Conservation (phyloP, 2,888 invertebrate species). For the Reticulitermes lucifugus region DNA sequence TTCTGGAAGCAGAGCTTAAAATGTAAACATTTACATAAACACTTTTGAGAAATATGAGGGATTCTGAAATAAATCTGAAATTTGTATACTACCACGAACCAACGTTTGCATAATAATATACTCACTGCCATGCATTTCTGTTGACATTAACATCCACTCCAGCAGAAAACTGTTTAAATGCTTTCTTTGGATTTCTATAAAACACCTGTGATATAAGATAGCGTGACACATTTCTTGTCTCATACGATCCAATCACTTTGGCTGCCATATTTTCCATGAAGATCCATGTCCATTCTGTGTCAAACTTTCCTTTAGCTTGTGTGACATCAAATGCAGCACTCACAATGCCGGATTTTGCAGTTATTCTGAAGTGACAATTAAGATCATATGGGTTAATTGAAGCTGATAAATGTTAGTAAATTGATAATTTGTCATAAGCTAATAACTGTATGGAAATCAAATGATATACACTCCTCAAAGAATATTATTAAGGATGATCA, state of each 20-base stretch:
- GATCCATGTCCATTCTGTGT: conserved; percentile 67
- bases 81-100: too few species aligned
- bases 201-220: conserved; percentile 65
- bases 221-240: conserved; percentile 62
- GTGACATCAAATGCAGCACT: conserved; percentile 63
- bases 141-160: conserved; percentile 71
- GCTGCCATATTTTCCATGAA: conserved; percentile 67
- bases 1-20: too few species aligned
- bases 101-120: neutral
- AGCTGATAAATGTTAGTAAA: too few species aligned
- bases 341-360: conserved; percentile 58
- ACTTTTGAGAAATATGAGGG: too few species aligned
- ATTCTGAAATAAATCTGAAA: too few species aligned
- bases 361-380: conserved; percentile 46
- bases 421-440: too few species aligned
- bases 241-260: conserved; percentile 63
- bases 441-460: too few species aligned
- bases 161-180: conserved; percentile 65
- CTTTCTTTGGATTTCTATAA: conserved; percentile 68
- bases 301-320: conserved; percentile 63
- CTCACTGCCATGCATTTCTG: conserved; percentile 65
- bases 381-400: too few species aligned
- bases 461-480: too few species aligned
- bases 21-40: too few species aligned
- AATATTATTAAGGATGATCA: too few species aligned